Evolutionary conservation across 2,797 vertebrate genomes (phyloP).

Genomic region (Sebastes hubbsi): DNA sequence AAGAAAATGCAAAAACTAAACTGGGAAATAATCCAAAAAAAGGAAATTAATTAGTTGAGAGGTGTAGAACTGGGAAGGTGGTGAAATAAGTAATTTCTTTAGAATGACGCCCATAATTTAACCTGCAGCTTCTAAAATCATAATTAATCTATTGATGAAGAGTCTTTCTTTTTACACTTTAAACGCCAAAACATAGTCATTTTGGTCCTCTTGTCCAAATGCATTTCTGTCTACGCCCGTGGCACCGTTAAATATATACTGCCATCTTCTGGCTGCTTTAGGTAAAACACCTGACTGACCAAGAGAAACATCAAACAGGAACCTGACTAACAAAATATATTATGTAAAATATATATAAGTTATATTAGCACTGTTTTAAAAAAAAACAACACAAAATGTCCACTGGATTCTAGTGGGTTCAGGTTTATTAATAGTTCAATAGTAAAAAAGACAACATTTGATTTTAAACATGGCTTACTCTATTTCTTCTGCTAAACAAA

Average conservation of each 20-base stretch:
- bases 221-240: not conserved
- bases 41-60: not conserved
- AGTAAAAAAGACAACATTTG: constrained; percentile 37
- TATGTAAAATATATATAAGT: not conserved
- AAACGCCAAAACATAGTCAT: not conserved
- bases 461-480: constrained; percentile 53
- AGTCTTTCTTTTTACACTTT: not conserved
- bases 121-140: constrained; percentile 10
- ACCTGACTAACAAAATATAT: not conserved
- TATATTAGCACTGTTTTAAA: not conserved
- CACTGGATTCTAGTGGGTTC: constrained; percentile 23
- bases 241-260: constrained; percentile 21
- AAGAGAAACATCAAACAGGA: not conserved
- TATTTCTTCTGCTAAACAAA: constrained; percentile 37
- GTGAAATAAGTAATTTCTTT: constrained; percentile 15
- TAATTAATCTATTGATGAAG: constrained; percentile 14
- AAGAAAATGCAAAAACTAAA: constrained; percentile 2
- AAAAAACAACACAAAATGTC: not conserved
- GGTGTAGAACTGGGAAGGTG: constrained; percentile 1
- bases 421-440: constrained; percentile 70
- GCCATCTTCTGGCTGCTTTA: constrained; percentile 66
- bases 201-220: not conserved
- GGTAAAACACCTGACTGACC: not conserved
- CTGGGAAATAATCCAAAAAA: constrained; percentile 10
- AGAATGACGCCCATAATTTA: constrained; percentile 17